A percentile compares a stretch with the other conserved stretches of the same genome.
These are phyloP conservation scores for Aphidius colemani DNA, from an alignment of 2,888 invertebrate genomes.

Conservation along the genomic window DNA sequence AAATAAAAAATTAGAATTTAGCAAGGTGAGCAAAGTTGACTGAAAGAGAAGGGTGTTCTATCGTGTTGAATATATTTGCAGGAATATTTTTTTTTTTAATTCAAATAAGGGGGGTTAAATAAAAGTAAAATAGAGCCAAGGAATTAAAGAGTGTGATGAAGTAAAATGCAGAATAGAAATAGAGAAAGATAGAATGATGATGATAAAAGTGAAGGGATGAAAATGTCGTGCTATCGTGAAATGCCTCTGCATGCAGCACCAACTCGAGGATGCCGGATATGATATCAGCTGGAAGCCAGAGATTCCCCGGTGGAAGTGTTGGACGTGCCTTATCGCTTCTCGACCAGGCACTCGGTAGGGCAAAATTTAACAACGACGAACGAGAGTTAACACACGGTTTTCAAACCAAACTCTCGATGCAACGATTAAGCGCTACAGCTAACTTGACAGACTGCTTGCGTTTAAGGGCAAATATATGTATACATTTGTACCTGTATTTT, in stretches of 20 bases:
- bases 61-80: constrained; percentile 45
- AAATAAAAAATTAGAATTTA: too few relatives aligned
- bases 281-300: constrained; percentile 55
- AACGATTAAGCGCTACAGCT: constrained; percentile 10
- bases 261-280: constrained; percentile 44
- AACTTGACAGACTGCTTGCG: constrained; percentile 13
- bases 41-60: constrained; percentile 38
- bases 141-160: not conserved
- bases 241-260: constrained; percentile 16
- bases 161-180: too few relatives aligned
- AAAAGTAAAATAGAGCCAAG: constrained; percentile 8
- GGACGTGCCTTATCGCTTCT: constrained; percentile 59
- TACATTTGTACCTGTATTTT: not conserved
- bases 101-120: constrained; percentile 26
- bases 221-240: constrained; percentile 21
- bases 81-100: constrained; percentile 19
- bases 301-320: constrained; percentile 54
- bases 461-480: not conserved
- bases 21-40: constrained; percentile 15
- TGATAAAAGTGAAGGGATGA: constrained; percentile 7
- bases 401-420: not conserved
- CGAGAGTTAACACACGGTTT: constrained; percentile 8
- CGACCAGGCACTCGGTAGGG: constrained; percentile 51
- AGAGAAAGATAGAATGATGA: constrained; percentile 9
- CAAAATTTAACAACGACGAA: constrained; percentile 18